phyloP scores from a whole-genome alignment of 2,888 invertebrate genomes.

The Danaus chrysippus region DNA sequence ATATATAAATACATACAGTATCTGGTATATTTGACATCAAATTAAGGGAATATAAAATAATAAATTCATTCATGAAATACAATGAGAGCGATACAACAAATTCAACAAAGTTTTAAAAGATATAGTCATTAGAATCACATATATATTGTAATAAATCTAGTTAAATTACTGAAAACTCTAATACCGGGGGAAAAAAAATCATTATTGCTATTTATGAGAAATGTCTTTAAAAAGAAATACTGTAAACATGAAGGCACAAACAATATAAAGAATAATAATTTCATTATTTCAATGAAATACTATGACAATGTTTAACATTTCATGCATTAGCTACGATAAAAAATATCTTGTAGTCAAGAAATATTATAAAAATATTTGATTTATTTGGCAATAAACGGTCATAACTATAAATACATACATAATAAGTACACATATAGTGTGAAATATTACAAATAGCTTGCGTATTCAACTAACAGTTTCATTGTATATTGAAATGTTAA shows the following conservation, averaged over 20 bases:
- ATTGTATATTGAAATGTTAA: conserved; percentile 55
- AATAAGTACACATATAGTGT: conserved; percentile 17
- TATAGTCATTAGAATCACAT: no score
- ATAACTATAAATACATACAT: conserved; percentile 34
- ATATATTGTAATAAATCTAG: background rate
- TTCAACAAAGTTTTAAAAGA: no score
- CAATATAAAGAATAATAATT: conserved; percentile 51
- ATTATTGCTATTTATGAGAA: conserved; percentile 55
- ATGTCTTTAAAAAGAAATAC: conserved; percentile 50
- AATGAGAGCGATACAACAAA: no score
- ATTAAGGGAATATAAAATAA: no score
- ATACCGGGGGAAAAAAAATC: conserved; percentile 31
- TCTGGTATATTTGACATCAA: no score
- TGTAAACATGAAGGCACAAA: conserved; percentile 61
- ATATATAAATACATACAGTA: no score
- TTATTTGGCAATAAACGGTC: conserved; percentile 68
- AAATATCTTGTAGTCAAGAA: conserved; percentile 54
- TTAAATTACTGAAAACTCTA: conserved; percentile 14
- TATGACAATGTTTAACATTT: conserved; percentile 38
- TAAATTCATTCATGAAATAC: no score
- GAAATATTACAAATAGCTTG: conserved; percentile 6
- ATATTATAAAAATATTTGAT: conserved; percentile 73
- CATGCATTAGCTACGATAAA: conserved; percentile 37
- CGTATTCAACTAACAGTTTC: conserved; percentile 33
- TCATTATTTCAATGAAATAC: conserved; percentile 41